Evolutionary conservation across 2,113 vertebrate genomes (phyloP).

Genomic region (Mobula birostris): DNA sequence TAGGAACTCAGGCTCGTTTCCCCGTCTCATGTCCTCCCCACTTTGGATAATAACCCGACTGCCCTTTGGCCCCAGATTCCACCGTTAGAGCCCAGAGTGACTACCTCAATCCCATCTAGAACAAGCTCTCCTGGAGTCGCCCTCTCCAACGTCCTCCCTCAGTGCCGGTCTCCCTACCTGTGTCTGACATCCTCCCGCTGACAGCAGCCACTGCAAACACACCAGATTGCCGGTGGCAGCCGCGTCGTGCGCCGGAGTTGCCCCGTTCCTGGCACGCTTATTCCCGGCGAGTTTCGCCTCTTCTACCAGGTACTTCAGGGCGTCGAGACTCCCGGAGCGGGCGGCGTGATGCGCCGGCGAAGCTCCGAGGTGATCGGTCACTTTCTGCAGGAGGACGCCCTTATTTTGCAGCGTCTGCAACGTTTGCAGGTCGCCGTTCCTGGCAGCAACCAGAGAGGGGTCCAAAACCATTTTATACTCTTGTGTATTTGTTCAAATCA

Average conservation of each 20-base stretch:
- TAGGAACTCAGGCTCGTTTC: too few relatives aligned
- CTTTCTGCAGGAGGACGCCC: slow-evolving; percentile 53
- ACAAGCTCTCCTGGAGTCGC: slow-evolving; percentile 55
- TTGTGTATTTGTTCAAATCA: too few relatives aligned
- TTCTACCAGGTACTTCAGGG: slow-evolving; percentile 79
- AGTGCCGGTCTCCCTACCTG: slow-evolving; percentile 55
- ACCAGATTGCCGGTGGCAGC: slow-evolving; percentile 85
- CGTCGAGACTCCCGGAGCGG: slow-evolving; percentile 71
- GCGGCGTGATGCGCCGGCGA: slow-evolving; percentile 80
- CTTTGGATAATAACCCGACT: too few relatives aligned
- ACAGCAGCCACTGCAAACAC: slow-evolving; percentile 79
- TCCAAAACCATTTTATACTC: slow-evolving; percentile 63
- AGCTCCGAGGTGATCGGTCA: slow-evolving; percentile 73
- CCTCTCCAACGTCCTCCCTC: not conserved
- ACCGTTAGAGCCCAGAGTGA: not conserved
- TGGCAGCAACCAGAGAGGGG: slow-evolving; percentile 66
- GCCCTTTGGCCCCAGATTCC: too few relatives aligned
- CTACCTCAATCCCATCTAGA: not conserved
- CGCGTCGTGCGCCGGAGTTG: slow-evolving; percentile 84
- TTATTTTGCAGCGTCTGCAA: slow-evolving; percentile 59
- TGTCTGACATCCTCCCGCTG: slow-evolving; percentile 70
- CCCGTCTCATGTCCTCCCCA: too few relatives aligned
- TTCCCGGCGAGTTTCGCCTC: slow-evolving; percentile 65
- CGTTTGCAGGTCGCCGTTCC: slow-evolving; percentile 71
- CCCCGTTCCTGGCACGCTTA: slow-evolving; percentile 75